A percentile compares a stretch with the other conserved stretches of the same genome.
Conservation (phyloP, 1,140 invertebrate genomes). For the Cotesia glomerata region DNA sequence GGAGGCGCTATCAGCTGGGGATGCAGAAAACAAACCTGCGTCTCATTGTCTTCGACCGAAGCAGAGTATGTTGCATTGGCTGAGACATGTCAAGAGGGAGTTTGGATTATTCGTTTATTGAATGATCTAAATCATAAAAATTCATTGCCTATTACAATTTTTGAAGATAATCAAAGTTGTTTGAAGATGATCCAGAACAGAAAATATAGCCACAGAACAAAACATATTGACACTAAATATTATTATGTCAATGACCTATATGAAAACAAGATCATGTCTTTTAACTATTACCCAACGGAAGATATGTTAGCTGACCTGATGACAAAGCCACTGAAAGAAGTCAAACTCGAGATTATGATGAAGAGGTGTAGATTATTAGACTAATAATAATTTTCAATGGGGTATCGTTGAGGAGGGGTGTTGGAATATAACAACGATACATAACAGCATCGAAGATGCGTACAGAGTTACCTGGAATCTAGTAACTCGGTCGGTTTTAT, state of each 20-base stretch:
- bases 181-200: slow-evolving; percentile 1
- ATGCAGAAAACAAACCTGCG: slow-evolving; percentile 17
- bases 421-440: neutral
- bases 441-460: too few species aligned
- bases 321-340: slow-evolving; percentile 11
- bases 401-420: slow-evolving; percentile 15
- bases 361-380: too few species aligned
- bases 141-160: neutral
- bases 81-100: slow-evolving; percentile 9
- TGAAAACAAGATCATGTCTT: neutral
- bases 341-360: too few species aligned
- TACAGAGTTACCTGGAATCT: too few species aligned
- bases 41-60: slow-evolving; percentile 18
- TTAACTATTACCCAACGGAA: slow-evolving; percentile 22
- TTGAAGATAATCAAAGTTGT: slow-evolving; percentile 25
- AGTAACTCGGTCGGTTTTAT: too few species aligned
- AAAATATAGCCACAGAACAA: neutral
- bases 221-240: slow-evolving; percentile 15
- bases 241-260: slow-evolving; percentile 1
- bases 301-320: slow-evolving; percentile 23
- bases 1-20: slow-evolving; percentile 13
- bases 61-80: slow-evolving; percentile 14
- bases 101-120: neutral
- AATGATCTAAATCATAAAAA: neutral
- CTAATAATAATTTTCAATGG: neutral